phyloP scores from a whole-genome alignment of 2,888 invertebrate species.

The Carcina quercana region DNA sequence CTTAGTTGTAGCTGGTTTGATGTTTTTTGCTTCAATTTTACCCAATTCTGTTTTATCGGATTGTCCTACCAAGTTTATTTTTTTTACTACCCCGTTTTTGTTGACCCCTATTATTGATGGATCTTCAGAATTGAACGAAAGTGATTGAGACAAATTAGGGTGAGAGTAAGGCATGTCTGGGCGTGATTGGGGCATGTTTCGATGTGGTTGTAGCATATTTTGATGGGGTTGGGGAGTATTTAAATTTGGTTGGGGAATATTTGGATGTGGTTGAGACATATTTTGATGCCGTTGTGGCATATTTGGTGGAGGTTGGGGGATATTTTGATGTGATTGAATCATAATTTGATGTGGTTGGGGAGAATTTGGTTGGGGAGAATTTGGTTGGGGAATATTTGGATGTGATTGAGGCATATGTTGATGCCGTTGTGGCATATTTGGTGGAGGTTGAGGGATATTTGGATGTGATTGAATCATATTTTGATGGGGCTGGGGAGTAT shows the following conservation, averaged over 20 bases:
- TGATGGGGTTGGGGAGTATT: neutral
- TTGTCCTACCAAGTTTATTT: neutral
- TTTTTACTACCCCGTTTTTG: conserved; percentile 1
- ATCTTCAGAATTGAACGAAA: conserved; percentile 1
- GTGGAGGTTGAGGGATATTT: neutral
- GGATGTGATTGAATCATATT: neutral
- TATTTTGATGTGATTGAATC: neutral
- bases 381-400: too few relatives aligned
- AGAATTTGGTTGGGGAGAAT: too few relatives aligned
- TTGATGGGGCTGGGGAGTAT: neutral
- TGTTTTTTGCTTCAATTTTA: neutral
- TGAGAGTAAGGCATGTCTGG: neutral
- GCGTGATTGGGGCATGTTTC: neutral
- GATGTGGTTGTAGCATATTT: neutral
- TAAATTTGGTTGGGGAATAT: neutral
- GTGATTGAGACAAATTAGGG: neutral
- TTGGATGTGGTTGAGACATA: neutral
- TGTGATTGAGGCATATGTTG: neutral
- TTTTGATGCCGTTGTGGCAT: neutral
- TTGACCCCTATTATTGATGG: conserved; percentile 4
- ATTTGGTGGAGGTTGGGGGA: neutral
- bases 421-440: neutral
- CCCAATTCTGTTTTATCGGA: neutral
- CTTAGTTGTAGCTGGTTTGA: conserved; percentile 10
- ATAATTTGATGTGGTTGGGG: too few relatives aligned